These are phyloP conservation scores for Uropsilus gracilis DNA, from an alignment of 2,113 vertebrate genomes.

Conservation along the genomic window DNA sequence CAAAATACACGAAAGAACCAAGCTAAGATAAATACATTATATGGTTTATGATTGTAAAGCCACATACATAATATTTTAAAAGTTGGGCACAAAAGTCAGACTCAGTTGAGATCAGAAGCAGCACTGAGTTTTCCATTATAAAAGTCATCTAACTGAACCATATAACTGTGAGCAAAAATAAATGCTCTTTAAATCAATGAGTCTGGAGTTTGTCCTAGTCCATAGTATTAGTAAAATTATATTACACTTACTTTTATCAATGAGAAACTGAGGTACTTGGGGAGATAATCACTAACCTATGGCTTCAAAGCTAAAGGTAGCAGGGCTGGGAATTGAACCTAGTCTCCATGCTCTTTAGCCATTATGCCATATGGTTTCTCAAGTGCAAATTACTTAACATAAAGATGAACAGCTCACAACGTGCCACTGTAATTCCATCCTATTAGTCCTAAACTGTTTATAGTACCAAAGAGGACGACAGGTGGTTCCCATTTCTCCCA, in stretches of 20 bases:
- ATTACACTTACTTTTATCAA: not conserved
- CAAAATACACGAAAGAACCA: not conserved
- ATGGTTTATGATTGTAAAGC: not conserved
- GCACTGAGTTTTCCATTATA: not conserved
- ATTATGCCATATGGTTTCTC: not conserved
- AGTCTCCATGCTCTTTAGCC: not conserved
- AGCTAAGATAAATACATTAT: not conserved
- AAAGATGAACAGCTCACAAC: not conserved
- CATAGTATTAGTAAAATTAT: not conserved
- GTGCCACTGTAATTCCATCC: not conserved
- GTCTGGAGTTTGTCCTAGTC: not conserved
- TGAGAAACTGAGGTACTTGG: not conserved
- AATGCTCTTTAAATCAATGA: not conserved
- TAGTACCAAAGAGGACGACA: not conserved
- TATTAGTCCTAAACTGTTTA: not conserved
- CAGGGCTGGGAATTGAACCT: not conserved
- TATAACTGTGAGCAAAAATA: not conserved
- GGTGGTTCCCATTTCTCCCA: not conserved
- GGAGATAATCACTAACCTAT: not conserved
- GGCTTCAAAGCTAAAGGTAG: not conserved
- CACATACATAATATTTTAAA: not conserved
- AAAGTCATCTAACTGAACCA: not conserved
- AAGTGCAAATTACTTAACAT: not conserved
- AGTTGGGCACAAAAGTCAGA: not conserved
- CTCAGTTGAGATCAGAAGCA: not conserved